Evolutionary conservation across 2,888 invertebrate species (phyloP).

Genomic region (Agapetus fuscipes): DNA sequence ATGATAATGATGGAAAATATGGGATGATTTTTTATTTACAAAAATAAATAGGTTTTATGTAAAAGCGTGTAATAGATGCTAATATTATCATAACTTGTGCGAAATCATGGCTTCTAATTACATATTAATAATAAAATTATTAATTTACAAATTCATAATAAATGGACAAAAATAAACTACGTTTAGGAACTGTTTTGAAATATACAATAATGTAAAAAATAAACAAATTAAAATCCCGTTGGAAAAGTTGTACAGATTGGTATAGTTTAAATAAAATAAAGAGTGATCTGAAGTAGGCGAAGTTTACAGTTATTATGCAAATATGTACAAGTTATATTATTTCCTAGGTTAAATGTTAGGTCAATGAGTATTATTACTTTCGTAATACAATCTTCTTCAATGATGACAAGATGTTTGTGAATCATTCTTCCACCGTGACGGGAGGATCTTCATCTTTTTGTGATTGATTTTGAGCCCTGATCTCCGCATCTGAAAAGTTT

Average conservation of each 20-base stretch:
- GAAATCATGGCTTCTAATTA: slow-evolving; percentile 17
- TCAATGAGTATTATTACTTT: slow-evolving; percentile 18
- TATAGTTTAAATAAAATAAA: no score
- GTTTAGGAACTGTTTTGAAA: no score
- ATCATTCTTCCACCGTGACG: slow-evolving; percentile 39
- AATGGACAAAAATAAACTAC: slow-evolving; percentile 5
- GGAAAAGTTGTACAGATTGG: no score
- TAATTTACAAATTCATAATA: slow-evolving; percentile 13
- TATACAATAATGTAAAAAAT: no score
- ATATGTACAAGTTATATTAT: no score
- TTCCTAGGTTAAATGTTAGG: background rate
- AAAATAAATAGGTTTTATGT: background rate
- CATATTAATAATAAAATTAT: no score
- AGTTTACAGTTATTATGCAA: no score
- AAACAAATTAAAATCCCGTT: no score
- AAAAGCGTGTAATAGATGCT: slow-evolving; percentile 12
- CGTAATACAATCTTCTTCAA: slow-evolving; percentile 14
- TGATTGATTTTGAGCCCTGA: slow-evolving; percentile 32
- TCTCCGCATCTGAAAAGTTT: slow-evolving; percentile 45
- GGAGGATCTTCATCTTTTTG: slow-evolving; percentile 34
- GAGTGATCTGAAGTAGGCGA: no score
- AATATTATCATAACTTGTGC: slow-evolving; percentile 15
- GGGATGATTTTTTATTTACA: background rate
- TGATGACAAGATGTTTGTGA: slow-evolving; percentile 11
- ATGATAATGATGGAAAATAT: no score